A percentile compares a stretch with the other conserved stretches of the same genome.
phyloP scores from a whole-genome alignment of 2,888 invertebrate genomes.

The Drosophila subsilvestris region DNA sequence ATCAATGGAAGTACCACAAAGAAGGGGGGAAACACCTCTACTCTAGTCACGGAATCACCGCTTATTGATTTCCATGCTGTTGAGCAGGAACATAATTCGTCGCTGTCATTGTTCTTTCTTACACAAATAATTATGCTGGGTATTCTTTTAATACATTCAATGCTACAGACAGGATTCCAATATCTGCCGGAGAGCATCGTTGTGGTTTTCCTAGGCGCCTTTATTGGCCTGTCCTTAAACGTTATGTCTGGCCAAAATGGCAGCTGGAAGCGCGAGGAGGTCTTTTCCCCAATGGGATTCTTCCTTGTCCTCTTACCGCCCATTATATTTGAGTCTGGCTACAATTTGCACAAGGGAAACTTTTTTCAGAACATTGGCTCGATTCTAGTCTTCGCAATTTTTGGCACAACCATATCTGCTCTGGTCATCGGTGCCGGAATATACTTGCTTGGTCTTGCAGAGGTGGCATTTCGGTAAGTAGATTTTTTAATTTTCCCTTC shows the following conservation, averaged over 20 bases:
- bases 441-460: slow-evolving; percentile 95
- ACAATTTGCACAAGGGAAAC: slow-evolving; percentile 98
- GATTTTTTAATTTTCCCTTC: neutral
- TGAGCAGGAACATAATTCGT: slow-evolving; percentile 98
- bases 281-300: slow-evolving; percentile 99
- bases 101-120: slow-evolving; percentile 99
- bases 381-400: slow-evolving; percentile 97
- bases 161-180: slow-evolving; percentile 97
- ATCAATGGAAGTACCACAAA: slow-evolving; percentile 35
- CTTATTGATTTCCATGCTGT: slow-evolving; percentile 95
- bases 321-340: slow-evolving; percentile 99
- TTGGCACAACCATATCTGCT: slow-evolving; percentile 98
- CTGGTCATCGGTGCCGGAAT: slow-evolving; percentile 98
- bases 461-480: slow-evolving; percentile 91
- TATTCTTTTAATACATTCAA: slow-evolving; percentile 96
- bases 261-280: slow-evolving; percentile 98
- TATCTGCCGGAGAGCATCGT: slow-evolving; percentile 99
- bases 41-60: slow-evolving; percentile 90
- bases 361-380: slow-evolving; percentile 99
- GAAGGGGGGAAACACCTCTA: slow-evolving; percentile 76
- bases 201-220: slow-evolving; percentile 96
- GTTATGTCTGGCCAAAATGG: slow-evolving; percentile 93
- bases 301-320: slow-evolving; percentile 98
- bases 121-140: slow-evolving; percentile 97
- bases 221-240: slow-evolving; percentile 96